These are phyloP conservation scores for Urocynchramus pylzowi DNA, from an alignment of 2,113 vertebrate genomes.

Conservation along the genomic window DNA sequence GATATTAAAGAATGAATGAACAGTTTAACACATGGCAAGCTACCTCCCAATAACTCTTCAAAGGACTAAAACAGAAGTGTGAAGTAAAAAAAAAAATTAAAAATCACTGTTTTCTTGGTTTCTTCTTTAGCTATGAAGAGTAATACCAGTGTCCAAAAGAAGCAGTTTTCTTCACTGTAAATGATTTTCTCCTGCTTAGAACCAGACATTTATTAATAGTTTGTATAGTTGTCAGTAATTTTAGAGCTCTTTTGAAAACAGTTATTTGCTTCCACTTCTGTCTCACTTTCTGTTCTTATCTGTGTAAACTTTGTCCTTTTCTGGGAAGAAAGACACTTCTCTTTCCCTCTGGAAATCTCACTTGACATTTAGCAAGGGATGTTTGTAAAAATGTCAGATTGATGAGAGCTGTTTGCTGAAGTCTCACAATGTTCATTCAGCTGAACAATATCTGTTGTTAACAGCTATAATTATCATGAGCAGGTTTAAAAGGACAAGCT, in stretches of 20 bases:
- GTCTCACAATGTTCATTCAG: slow-evolving; percentile 39
- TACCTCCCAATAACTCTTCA: neutral
- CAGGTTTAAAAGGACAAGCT: slow-evolving; percentile 61
- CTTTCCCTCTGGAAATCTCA: slow-evolving; percentile 63
- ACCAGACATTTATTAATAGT: neutral
- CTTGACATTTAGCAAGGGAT: slow-evolving; percentile 73
- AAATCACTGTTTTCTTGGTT: neutral
- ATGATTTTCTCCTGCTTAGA: neutral
- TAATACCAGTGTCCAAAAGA: neutral
- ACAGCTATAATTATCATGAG: slow-evolving; percentile 64
- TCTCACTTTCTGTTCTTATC: slow-evolving; percentile 48
- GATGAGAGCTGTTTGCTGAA: slow-evolving; percentile 70
- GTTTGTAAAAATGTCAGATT: slow-evolving; percentile 73
- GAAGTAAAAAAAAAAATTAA: neutral
- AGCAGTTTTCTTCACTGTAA: neutral
- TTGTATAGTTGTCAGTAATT: neutral
- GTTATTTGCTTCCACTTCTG: neutral
- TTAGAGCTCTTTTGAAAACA: neutral
- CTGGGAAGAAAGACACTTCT: slow-evolving; percentile 49
- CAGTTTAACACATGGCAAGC: neutral
- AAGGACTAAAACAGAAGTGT: neutral
- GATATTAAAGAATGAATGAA: neutral
- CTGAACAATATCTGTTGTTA: slow-evolving; percentile 61
- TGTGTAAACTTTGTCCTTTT: slow-evolving; percentile 40
- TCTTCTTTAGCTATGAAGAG: neutral